Base-by-base conservation (phyloP, 2,888 invertebrate genomes). In the Tuberolachnus salignus region DNA sequence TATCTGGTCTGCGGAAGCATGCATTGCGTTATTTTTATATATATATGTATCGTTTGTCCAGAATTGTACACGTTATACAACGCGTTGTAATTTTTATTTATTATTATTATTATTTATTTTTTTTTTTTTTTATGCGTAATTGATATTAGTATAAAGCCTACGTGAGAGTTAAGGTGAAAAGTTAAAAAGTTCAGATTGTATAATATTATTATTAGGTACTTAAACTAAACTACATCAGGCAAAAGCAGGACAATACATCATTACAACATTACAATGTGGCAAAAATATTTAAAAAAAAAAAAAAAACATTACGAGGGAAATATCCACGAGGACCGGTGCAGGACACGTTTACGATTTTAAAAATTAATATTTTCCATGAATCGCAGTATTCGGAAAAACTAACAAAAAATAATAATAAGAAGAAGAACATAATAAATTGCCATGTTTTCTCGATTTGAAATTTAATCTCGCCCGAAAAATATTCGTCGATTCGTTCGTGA, bases 211-310 rank as follows among this genome's bases (percentile, higher is more conserved):
- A 11, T 14, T 42, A 44, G n/a, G n/a, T 26, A 21, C 4, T 57
- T 74, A 64, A 74, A 70, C 55, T 55, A 14, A 74, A 64, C 64
- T 74, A 67, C 67, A 44, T 49, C 59, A 74, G 73, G 63, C 63
- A 74, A 64, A 74, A 74, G 73, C 73, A 64, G 23, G 51, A 74
- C 63, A 53, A 21, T 53, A 64, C 72, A 34, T 34, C 34, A 34
- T 34, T 34, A 74, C 63, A 53, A 21, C 72, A 73, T 61, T 3
- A 72, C 16, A 46, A 57, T 46, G 46, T 46, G 26, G 13, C 57
- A 51, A 19, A 55, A 8, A 66, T 66, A 21, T 57, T 21, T 57
- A 8, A n/a, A n/a, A n/a, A n/a, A n/a, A n/a, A n/a, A n/a, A n/a
- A n/a, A n/a, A n/a, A n/a, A 14, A 59, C 16, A 16, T 26, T 11